Percentiles rank a stretch among this genome's conserved stretches.
phyloP scores from a whole-genome alignment of 53 echinoderm and acorn worm species.

The Antedon mediterranea region DNA sequence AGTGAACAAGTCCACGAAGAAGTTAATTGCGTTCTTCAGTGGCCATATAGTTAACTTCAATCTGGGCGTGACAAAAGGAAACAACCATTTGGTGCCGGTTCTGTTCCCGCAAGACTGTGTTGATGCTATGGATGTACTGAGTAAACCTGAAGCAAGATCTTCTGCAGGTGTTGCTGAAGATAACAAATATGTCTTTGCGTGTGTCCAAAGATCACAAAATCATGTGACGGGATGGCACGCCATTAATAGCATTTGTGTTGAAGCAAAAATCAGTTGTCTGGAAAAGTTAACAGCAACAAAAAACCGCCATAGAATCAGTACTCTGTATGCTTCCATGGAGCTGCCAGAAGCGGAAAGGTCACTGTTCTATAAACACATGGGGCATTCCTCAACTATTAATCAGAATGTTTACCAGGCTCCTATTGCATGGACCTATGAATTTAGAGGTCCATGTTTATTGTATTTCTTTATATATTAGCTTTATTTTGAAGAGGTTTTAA shows the following conservation, averaged over 20 bases:
- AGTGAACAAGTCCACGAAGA: too few relatives aligned
- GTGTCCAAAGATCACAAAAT: slow-evolving; percentile 5
- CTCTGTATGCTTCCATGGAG: slow-evolving; percentile 34
- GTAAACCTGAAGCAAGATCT: neutral
- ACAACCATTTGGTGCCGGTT: slow-evolving; percentile 38
- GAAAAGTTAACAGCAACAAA: slow-evolving; percentile 29
- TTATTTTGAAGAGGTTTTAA: too few relatives aligned
- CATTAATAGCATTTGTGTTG: slow-evolving; percentile 9
- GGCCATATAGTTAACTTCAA: too few relatives aligned
- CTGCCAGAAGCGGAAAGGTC: slow-evolving; percentile 16
- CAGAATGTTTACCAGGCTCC: slow-evolving; percentile 59
- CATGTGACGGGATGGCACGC: slow-evolving; percentile 53
- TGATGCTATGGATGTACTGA: slow-evolving; percentile 19
- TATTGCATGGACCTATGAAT: too few relatives aligned
- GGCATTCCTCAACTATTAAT: slow-evolving; percentile 37
- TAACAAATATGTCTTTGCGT: slow-evolving; percentile 34
- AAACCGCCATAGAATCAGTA: slow-evolving; percentile 30
- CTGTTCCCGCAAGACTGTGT: slow-evolving; percentile 34
- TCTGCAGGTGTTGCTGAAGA: slow-evolving; percentile 7
- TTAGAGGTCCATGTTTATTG: too few relatives aligned
- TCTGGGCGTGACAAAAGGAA: too few relatives aligned
- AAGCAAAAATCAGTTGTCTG: slow-evolving; percentile 4
- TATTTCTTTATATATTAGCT: too few relatives aligned
- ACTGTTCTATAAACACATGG: slow-evolving; percentile 41
- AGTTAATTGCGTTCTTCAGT: too few relatives aligned